Conservation (phyloP, 2,888 invertebrate species). For the Adelphocoris suturalis region DNA sequence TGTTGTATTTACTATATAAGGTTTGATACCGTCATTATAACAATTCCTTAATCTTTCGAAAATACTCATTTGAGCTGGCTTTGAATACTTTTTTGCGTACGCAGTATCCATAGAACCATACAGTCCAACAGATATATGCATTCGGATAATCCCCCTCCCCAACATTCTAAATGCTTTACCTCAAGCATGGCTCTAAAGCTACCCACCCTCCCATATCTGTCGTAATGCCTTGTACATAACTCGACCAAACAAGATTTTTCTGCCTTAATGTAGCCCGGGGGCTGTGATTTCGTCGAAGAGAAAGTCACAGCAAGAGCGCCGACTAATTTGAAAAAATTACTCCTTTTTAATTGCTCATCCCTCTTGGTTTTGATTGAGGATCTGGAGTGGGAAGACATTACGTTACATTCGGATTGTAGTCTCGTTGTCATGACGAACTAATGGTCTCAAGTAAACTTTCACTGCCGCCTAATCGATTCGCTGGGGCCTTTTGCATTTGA, state of each 20-base stretch:
- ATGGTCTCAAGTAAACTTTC: conserved; percentile 2
- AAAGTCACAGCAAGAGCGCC: neutral
- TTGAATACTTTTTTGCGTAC: no score
- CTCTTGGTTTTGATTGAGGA: neutral
- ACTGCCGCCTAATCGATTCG: conserved; percentile 14
- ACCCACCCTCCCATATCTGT: neutral
- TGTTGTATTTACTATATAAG: no score
- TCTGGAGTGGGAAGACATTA: neutral
- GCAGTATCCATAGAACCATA: no score
- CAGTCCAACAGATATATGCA: no score
- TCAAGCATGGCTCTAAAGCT: neutral
- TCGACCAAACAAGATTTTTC: conserved; percentile 16
- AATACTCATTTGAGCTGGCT: no score
- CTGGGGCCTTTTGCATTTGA: neutral
- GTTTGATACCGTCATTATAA: no score
- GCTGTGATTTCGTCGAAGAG: conserved; percentile 3
- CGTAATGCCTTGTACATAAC: neutral
- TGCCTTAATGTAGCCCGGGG: neutral
- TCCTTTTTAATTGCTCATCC: neutral
- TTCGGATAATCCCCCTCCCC: neutral
- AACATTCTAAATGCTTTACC: neutral
- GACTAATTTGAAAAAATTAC: neutral
- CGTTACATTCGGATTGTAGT: neutral
- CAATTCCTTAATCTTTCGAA: no score
- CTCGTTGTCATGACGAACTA: neutral